phyloP scores from a whole-genome alignment of 2,113 vertebrate species.

The Vulpes ferrilata region DNA sequence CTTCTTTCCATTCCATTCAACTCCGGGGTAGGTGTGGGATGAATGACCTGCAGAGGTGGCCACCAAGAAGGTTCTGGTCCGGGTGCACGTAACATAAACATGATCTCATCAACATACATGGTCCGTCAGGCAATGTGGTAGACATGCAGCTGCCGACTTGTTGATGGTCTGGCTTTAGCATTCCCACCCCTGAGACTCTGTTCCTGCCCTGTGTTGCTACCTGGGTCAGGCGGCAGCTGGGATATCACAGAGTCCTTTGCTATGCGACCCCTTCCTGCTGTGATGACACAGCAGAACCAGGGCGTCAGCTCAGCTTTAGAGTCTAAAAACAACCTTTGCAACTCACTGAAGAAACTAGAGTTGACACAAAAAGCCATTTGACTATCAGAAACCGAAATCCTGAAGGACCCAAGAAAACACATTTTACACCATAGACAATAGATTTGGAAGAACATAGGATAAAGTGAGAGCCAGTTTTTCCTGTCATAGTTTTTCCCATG shows the following conservation, averaged over 20 bases:
- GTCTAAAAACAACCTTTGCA: neutral
- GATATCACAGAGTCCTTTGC: neutral
- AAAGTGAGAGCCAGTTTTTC: neutral
- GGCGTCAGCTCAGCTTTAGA: neutral
- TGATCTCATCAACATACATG: fast-evolving
- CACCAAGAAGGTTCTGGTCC: fast-evolving
- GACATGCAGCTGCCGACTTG: fast-evolving
- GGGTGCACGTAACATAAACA: fast-evolving
- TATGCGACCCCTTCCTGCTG: neutral
- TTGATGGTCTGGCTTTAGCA: fast-evolving
- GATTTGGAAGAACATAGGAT: neutral
- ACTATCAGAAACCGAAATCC: neutral
- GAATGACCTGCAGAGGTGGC: neutral
- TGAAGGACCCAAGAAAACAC: neutral
- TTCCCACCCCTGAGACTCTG: neutral
- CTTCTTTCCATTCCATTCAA: neutral
- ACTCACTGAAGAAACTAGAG: neutral
- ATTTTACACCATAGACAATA: neutral
- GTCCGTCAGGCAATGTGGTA: fast-evolving
- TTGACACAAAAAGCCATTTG: neutral
- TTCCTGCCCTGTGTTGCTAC: no score
- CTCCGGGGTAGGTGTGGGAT: fast-evolving
- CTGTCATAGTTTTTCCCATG: neutral
- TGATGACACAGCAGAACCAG: no score
- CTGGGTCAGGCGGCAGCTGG: neutral